These are phyloP conservation scores for Theocolax elegans DNA, from an alignment of 1,140 invertebrate genomes.

Conservation along the genomic window DNA sequence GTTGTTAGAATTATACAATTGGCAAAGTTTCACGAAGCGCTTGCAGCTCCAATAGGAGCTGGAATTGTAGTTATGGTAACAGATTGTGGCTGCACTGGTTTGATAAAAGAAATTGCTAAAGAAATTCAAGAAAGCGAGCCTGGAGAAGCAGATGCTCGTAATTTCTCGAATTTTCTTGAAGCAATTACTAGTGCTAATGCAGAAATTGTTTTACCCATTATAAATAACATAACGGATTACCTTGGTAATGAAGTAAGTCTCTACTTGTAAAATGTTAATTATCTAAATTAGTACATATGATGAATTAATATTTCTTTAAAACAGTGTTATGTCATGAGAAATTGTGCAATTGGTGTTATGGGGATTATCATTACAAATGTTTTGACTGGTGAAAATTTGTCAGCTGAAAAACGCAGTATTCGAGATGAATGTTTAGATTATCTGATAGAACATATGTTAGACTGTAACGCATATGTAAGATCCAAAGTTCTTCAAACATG, in stretches of 20 bases:
- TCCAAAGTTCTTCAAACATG: conserved; percentile 84
- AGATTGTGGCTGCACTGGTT: conserved; percentile 72
- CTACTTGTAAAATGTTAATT: conserved; percentile 14
- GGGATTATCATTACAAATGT: conserved; percentile 78
- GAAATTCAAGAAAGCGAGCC: conserved; percentile 76
- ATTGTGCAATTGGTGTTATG: conserved; percentile 82
- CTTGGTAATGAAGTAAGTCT: conserved; percentile 71
- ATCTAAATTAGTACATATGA: conserved; percentile 18
- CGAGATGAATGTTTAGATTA: conserved; percentile 79
- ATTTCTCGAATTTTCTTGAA: conserved; percentile 76
- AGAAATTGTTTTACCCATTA: conserved; percentile 73
- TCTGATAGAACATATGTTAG: conserved; percentile 84
- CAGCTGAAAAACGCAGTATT: conserved; percentile 72
- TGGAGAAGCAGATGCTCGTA: conserved; percentile 71
- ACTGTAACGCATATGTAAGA: conserved; percentile 84
- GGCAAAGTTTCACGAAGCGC: conserved; percentile 78
- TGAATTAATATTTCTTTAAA: conserved; percentile 50
- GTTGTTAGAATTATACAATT: conserved; percentile 78
- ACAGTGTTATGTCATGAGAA: conserved; percentile 83
- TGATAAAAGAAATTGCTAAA: conserved; percentile 78
- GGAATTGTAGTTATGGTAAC: conserved; percentile 75
- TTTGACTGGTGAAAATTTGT: conserved; percentile 77
- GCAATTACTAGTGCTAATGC: conserved; percentile 76
- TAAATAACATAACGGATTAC: conserved; percentile 70
- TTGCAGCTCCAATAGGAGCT: conserved; percentile 74